Conservation (phyloP, 2,888 invertebrate genomes). For the Dromius quadrimaculatus region DNA sequence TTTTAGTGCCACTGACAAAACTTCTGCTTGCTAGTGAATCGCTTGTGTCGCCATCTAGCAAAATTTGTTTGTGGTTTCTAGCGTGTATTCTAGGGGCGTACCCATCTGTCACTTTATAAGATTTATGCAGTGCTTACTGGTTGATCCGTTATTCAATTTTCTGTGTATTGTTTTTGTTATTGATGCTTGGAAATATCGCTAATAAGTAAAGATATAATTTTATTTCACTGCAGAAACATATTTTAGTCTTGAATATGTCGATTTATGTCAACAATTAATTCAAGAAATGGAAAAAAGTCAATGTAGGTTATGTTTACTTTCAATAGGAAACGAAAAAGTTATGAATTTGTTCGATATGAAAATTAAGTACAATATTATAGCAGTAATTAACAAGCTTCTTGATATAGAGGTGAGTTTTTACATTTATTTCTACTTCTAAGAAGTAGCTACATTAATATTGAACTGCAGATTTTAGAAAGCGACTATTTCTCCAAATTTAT, state of each 20-base stretch:
- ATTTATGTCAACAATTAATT: no score
- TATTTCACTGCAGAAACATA: neutral
- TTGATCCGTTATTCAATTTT: no score
- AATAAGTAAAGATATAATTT: neutral
- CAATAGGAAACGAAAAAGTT: neutral
- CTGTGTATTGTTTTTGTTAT: no score
- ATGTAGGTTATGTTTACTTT: constrained; percentile 43
- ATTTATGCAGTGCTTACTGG: no score
- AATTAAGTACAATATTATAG: neutral
- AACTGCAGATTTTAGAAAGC: constrained; percentile 37
- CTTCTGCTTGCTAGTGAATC: no score
- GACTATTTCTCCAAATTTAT: constrained; percentile 28
- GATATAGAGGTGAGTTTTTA: constrained; percentile 28
- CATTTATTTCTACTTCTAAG: neutral
- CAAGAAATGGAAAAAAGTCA: constrained; percentile 22
- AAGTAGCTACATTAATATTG: constrained; percentile 4
- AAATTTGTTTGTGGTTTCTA: no score
- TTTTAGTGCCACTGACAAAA: no score
- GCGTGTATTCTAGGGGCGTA: no score
- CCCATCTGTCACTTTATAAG: no score
- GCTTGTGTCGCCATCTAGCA: no score
- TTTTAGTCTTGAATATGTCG: no score
- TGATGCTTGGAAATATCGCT: no score
- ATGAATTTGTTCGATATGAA: constrained; percentile 3
- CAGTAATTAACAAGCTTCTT: constrained; percentile 22